A percentile compares a stretch with the other conserved stretches of the same genome.
Evolutionary conservation across 1,140 invertebrate species (phyloP).

Genomic region (Calosoma granatense): DNA sequence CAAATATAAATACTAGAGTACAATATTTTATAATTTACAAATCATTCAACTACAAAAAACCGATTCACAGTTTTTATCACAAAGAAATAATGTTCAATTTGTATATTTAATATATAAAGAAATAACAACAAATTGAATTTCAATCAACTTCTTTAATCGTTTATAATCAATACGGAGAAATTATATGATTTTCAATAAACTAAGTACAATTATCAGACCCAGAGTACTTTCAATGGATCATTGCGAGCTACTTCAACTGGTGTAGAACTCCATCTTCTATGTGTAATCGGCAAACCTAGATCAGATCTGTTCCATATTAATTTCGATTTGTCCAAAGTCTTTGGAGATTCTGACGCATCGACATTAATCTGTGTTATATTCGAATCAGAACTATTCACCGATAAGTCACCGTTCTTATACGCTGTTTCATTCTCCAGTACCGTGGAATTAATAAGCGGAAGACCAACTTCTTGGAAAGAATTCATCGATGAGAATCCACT

Average conservation of each 20-base stretch:
- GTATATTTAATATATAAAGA: background rate
- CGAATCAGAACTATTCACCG: conserved; percentile 9
- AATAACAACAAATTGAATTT: background rate
- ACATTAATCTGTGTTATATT: conserved; percentile 7
- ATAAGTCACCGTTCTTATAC: conserved; percentile 12
- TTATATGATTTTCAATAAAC: background rate
- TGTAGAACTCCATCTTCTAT: conserved; percentile 24
- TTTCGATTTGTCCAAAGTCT: conserved; percentile 18
- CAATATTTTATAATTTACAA: too few species aligned
- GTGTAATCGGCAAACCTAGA: conserved; percentile 2
- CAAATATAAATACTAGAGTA: background rate
- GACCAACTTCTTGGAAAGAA: conserved; percentile 66
- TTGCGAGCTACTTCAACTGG: conserved; percentile 17
- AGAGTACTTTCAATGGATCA: conserved; percentile 23
- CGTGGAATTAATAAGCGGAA: conserved; percentile 41
- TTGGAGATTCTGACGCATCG: conserved; percentile 9
- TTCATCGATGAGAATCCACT: conserved; percentile 74
- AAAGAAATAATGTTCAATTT: background rate
- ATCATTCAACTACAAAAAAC: too few species aligned
- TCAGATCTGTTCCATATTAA: conserved; percentile 22
- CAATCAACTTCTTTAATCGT: background rate
- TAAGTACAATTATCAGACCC: conserved; percentile 21
- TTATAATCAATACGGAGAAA: background rate
- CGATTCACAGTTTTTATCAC: too few species aligned
- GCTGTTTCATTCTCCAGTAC: conserved; percentile 19